Evolutionary conservation across 2,888 invertebrate species (phyloP), one percentile per base, ranked within the genome.

Genomic region (Drosophila peninsularis): DNA sequence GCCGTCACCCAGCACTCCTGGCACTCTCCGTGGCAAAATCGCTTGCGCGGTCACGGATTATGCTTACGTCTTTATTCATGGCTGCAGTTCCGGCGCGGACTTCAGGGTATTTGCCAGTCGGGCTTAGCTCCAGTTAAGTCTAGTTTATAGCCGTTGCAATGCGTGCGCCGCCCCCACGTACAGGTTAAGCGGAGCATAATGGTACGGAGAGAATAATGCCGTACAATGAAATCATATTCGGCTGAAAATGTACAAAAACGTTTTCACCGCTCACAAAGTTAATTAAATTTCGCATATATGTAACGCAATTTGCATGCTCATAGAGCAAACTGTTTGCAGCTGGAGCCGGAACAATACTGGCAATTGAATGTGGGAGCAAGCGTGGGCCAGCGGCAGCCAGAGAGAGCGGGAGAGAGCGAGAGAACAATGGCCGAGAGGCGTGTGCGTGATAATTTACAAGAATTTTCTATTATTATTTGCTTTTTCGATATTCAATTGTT

Each of bases 401-500:
- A 30, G 27, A 30, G 27, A 30, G 30, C 30, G 10, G 5, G 30
- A 9, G 1, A 5, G 37, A 24, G 37, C 52, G 24, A 24, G 24
- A 24, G 24, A 4, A 4, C 5, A 0, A 52, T 52, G 52, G 3
- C 49, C n/a, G 32, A n/a, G 5, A 24, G 24, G 32, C 1, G 14
- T 2, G 1, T 11, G 19, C 57, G 50, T 47, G 67, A 39, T 47
- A 47, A 47, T 47, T 47, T 47, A 19, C 56, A 32, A 55, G 53
- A 39, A 49, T 57, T 71, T 34, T 50, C 34, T 50, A 21, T 50
- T 50, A 21, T 50, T 50, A 19, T 47, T 32, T 47, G 30, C 32
- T 13, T 13, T 55, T 67, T 58, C 21, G n/a, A 41, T 41, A 47
- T 53, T 37, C 42, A 17, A 52, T 63, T 61, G 63, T 3, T 4